These are phyloP conservation scores for Pristionchus entomophagus DNA, from an alignment of 2,888 invertebrate genomes.

Conservation along the genomic window DNA sequence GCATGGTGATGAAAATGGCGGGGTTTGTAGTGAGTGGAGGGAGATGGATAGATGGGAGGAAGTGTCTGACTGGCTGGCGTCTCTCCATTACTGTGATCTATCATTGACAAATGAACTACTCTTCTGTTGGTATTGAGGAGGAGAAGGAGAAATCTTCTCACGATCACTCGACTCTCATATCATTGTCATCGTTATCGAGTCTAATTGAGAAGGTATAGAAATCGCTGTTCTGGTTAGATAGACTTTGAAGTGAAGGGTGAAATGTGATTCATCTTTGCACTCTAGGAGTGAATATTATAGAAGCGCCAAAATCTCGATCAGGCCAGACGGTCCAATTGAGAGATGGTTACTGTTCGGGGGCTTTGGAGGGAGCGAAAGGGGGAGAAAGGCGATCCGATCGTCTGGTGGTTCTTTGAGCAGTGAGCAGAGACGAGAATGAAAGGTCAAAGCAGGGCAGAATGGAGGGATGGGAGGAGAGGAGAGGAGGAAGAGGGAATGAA, in stretches of 20 bases:
- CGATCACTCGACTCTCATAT: not conserved
- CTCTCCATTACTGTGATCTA: not conserved
- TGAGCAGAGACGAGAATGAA: conserved; percentile 22
- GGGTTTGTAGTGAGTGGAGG: conserved; percentile 26
- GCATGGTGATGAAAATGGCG: conserved; percentile 33
- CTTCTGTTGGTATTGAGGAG: not conserved
- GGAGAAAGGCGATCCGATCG: conserved; percentile 21
- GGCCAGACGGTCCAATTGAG: too few species aligned
- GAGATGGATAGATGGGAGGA: not conserved
- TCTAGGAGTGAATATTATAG: too few species aligned
- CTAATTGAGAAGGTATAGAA: not conserved
- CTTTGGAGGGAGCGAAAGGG: not conserved
- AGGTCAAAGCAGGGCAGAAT: conserved; percentile 21
- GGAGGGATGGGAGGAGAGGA: not conserved
- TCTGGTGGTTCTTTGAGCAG: conserved; percentile 15
- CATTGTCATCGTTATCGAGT: conserved; percentile 7
- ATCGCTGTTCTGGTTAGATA: too few species aligned
- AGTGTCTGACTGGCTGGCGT: not conserved
- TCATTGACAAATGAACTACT: conserved; percentile 35
- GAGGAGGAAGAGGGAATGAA: conserved; percentile 18
- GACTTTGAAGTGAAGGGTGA: not conserved
- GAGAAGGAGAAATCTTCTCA: not conserved
- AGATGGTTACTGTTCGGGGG: not conserved
- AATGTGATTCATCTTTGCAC: too few species aligned
- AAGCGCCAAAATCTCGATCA: too few species aligned